Conservation (phyloP, 2,888 invertebrate species). For the Chrysolina americana region DNA sequence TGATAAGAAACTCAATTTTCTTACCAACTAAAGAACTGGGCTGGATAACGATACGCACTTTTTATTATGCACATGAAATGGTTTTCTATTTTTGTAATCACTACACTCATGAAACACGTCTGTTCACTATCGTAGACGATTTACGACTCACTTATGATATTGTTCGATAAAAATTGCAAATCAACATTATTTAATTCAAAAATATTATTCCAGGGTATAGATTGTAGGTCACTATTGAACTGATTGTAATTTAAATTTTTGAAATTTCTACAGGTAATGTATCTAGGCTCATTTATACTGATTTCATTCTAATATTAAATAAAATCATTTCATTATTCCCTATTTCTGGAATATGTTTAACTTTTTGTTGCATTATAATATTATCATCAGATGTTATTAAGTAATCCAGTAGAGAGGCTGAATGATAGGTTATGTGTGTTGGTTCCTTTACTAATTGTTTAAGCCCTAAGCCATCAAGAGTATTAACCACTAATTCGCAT, state of each 20-base stretch:
- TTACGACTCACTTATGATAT: too few species aligned
- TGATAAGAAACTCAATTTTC: too few species aligned
- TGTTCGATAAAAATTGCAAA: neutral
- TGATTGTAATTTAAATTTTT: neutral
- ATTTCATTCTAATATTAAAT: neutral
- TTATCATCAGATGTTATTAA: neutral
- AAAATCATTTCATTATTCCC: neutral
- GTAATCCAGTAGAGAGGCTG: neutral
- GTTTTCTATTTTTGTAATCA: too few species aligned
- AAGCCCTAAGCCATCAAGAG: conserved; percentile 12
- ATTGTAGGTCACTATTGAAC: neutral
- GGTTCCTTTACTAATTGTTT: conserved; percentile 26
- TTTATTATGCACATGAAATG: too few species aligned
- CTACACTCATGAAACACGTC: too few species aligned
- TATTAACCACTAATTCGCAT: conserved; percentile 20
- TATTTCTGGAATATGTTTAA: neutral
- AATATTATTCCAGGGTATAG: too few species aligned
- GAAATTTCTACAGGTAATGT: neutral
- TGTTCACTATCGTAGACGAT: too few species aligned
- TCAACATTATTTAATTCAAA: neutral
- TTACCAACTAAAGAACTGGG: too few species aligned
- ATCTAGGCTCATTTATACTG: neutral
- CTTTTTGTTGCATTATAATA: neutral
- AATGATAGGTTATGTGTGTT: conserved; percentile 20
- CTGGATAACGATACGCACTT: too few species aligned